These are phyloP conservation scores for Eulacestoma nigropectus DNA, from an alignment of 2,113 vertebrate genomes.

Conservation along the genomic window DNA sequence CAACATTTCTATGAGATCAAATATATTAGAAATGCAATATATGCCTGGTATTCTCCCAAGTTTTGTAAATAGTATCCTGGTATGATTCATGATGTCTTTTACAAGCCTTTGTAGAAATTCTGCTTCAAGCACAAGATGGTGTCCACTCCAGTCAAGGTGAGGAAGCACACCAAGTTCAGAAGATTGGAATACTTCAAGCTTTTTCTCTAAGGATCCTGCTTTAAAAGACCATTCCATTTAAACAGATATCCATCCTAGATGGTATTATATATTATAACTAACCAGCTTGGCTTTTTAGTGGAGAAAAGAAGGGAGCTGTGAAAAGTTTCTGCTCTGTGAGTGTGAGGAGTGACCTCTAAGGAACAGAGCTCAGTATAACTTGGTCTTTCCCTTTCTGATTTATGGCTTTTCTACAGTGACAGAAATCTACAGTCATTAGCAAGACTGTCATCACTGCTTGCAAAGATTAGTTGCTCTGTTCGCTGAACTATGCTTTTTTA, in stretches of 20 bases:
- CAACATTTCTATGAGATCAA: not conserved
- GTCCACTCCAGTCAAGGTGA: not conserved
- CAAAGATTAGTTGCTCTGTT: constrained; percentile 3
- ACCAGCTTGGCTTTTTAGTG: not conserved
- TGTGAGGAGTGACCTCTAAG: not conserved
- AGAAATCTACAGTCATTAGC: not conserved
- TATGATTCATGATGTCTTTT: not conserved
- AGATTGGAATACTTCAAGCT: not conserved
- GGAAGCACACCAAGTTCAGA: not conserved
- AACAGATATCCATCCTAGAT: not conserved
- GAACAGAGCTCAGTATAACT: not conserved
- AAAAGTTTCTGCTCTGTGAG: not conserved
- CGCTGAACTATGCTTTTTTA: not conserved
- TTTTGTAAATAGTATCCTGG: not conserved
- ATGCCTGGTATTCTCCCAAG: not conserved
- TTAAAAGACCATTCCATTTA: not conserved
- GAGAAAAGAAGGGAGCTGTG: not conserved
- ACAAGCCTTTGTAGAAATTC: not conserved
- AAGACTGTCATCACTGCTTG: not conserved
- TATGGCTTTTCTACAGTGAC: not conserved
- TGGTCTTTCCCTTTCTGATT: not conserved
- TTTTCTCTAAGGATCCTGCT: not conserved
- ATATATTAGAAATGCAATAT: not conserved
- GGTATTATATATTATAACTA: not conserved
- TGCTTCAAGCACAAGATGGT: not conserved